Evolutionary conservation across 2,888 invertebrate species (phyloP).

Genomic region (Lingula anatina): DNA sequence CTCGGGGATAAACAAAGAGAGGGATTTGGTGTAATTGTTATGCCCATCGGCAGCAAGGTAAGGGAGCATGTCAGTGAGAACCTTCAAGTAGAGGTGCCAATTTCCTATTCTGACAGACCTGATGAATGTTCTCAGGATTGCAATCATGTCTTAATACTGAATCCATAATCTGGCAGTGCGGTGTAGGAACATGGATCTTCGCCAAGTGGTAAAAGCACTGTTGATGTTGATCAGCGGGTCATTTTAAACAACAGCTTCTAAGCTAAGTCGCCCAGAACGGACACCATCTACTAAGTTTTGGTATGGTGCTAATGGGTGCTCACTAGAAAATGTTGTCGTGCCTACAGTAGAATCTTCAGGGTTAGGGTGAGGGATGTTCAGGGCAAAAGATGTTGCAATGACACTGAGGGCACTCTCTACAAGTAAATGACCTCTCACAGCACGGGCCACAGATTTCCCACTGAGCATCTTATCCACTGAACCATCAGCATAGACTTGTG

Average conservation of each 20-base stretch:
- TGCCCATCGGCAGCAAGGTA: slow-evolving; percentile 26
- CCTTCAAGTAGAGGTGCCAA: slow-evolving; percentile 11
- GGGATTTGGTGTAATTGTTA: slow-evolving; percentile 15
- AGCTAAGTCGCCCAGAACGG: background rate
- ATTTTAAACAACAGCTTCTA: background rate
- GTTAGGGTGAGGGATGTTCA: too few species aligned
- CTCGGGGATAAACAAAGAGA: slow-evolving; percentile 5
- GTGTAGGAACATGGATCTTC: background rate
- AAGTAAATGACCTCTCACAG: slow-evolving; percentile 13
- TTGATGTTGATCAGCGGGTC: background rate
- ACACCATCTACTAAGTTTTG: background rate
- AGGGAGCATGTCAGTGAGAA: slow-evolving; percentile 13
- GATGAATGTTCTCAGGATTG: slow-evolving; percentile 7
- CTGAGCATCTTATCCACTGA: slow-evolving; percentile 14
- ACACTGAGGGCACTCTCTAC: slow-evolving; percentile 8
- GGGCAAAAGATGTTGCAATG: too few species aligned
- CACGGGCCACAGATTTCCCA: slow-evolving; percentile 14
- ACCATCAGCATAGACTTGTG: slow-evolving; percentile 12
- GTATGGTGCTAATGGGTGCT: too few species aligned
- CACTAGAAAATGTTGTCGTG: too few species aligned
- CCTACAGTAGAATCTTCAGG: too few species aligned
- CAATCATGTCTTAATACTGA: slow-evolving; percentile 11
- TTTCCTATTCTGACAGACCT: slow-evolving; percentile 10
- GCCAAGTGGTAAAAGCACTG: background rate
- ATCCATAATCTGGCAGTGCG: slow-evolving; percentile 8